Evolutionary conservation across 2,113 vertebrate genomes (phyloP).

Genomic region (Hypanus sabinus): DNA sequence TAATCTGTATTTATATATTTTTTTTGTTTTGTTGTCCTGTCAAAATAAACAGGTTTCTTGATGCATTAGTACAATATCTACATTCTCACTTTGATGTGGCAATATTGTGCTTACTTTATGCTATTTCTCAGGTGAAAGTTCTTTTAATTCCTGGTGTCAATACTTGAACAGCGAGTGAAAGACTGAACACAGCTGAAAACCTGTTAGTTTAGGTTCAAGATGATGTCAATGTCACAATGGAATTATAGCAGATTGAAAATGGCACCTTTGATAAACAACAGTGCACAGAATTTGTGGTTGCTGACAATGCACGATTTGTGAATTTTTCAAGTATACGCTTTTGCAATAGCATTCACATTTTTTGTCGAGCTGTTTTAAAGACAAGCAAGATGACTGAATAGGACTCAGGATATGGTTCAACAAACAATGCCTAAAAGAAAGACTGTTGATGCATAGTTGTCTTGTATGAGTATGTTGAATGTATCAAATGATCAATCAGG

Average conservation of each 20-base stretch:
- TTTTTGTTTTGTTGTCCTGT: not conserved
- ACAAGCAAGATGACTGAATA: not conserved
- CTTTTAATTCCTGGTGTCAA: not conserved
- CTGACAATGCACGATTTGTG: not conserved
- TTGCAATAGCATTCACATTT: not conserved
- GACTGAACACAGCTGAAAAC: not conserved
- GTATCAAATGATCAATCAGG: constrained; percentile 32
- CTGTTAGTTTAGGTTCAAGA: constrained; percentile 7
- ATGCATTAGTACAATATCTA: not conserved
- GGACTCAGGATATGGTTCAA: not conserved
- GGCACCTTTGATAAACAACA: constrained; percentile 20
- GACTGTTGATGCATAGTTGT: constrained; percentile 9
- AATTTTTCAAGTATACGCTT: constrained; percentile 22
- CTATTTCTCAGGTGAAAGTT: not conserved
- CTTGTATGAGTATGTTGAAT: not conserved
- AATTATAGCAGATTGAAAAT: not conserved
- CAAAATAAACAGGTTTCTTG: not conserved
- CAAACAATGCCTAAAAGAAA: constrained; percentile 7
- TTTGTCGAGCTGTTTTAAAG: constrained; percentile 13
- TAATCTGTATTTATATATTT: constrained; percentile 33
- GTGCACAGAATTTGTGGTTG: not conserved
- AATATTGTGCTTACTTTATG: not conserved
- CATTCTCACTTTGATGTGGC: not conserved
- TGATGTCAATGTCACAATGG: not conserved
- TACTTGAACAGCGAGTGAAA: not conserved